These are phyloP conservation scores for Carlito syrichta DNA, from an alignment of 2,113 vertebrate species.

Conservation along the genomic window DNA sequence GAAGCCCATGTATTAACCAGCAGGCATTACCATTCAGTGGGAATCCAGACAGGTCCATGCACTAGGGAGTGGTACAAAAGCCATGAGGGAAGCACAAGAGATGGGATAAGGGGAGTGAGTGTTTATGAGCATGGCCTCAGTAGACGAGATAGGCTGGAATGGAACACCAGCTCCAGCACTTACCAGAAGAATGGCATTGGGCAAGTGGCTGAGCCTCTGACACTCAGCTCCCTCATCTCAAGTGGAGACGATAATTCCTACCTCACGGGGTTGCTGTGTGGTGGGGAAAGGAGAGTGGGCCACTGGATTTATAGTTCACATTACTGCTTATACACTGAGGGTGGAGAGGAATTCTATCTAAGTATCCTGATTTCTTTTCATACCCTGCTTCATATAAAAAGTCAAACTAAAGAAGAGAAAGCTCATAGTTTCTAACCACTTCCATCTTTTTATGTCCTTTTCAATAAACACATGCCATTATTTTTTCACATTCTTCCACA, in stretches of 20 bases:
- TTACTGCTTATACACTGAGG: not conserved
- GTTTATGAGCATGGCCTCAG: not conserved
- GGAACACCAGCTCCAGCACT: not conserved
- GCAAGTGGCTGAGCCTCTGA: not conserved
- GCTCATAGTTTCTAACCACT: not conserved
- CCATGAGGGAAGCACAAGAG: not conserved
- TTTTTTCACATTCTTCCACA: not conserved
- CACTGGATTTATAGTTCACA: not conserved
- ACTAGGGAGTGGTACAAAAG: not conserved
- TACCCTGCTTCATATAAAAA: slow-evolving; percentile 12
- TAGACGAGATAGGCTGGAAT: not conserved
- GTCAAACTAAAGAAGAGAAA: not conserved
- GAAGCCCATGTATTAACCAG: not conserved
- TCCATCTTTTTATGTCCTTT: not conserved
- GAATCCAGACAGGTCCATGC: not conserved
- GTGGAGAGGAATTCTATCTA: not conserved
- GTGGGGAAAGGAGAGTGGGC: not conserved
- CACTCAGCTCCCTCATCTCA: not conserved
- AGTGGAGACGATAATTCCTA: not conserved
- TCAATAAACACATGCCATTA: slow-evolving; percentile 8
- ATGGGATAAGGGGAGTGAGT: not conserved
- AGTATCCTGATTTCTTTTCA: not conserved
- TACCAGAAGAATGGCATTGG: not conserved
- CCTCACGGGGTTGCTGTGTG: not conserved
- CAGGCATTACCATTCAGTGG: not conserved